Conservation (phyloP, 2,888 invertebrate genomes). For the Ornithoptera alexandrae region DNA sequence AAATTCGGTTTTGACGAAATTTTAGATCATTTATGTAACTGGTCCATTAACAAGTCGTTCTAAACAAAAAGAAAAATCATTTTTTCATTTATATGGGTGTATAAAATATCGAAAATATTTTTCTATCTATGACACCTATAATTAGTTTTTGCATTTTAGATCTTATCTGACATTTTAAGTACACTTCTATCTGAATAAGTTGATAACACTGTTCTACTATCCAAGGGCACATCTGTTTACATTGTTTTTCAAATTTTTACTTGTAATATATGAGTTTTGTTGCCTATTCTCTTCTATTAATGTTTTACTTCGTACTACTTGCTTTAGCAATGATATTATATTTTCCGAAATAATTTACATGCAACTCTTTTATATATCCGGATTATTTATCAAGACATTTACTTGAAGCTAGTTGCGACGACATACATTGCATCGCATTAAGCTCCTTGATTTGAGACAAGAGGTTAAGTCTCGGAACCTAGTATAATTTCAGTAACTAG, state of each 20-base stretch:
- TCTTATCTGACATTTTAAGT: conserved; percentile 29
- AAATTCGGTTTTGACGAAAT: neutral
- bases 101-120: neutral
- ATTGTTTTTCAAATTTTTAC: neutral
- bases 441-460: no score
- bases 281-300: neutral
- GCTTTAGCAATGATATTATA: no score
- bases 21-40: neutral
- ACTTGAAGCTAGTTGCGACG: no score
- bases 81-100: neutral
- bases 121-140: neutral
- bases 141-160: conserved; percentile 20
- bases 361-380: no score
- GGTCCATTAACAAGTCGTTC: neutral
- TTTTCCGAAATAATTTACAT: no score
- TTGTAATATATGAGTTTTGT: neutral
- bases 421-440: no score
- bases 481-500: no score
- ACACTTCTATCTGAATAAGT: conserved; percentile 20
- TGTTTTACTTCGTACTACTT: neutral
- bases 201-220: conserved; percentile 18
- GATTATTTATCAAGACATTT: no score
- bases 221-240: conserved; percentile 20
- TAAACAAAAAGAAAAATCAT: neutral
- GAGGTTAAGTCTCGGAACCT: no score